Conservation (phyloP, 2,888 invertebrate species). For the Congeria kusceri region DNA sequence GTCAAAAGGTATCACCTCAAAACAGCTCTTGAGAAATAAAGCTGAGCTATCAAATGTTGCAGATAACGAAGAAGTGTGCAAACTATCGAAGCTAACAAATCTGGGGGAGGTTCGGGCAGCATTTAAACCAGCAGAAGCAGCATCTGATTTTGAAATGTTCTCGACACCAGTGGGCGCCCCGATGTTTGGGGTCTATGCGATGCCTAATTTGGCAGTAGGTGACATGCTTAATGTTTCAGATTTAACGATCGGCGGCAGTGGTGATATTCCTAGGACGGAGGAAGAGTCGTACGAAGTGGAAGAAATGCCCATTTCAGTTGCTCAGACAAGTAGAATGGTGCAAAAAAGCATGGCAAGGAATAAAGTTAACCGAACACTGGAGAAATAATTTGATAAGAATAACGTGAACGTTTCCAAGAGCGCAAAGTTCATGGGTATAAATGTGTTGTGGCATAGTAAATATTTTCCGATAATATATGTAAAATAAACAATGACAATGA, state of each 20-base stretch:
- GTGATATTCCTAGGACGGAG: too few relatives aligned
- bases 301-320: conserved; percentile 57
- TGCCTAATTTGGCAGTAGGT: too few relatives aligned
- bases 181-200: neutral
- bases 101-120: conserved; percentile 56
- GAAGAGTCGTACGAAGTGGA: conserved; percentile 57
- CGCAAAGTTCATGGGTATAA: too few relatives aligned
- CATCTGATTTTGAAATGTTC: neutral
- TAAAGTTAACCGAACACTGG: conserved; percentile 10
- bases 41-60: conserved; percentile 36
- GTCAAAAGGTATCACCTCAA: conserved; percentile 58
- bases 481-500: too few relatives aligned
- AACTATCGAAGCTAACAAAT: conserved; percentile 50
- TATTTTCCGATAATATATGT: too few relatives aligned
- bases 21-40: conserved; percentile 64
- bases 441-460: too few relatives aligned
- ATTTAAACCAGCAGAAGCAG: conserved; percentile 32
- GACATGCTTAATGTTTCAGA: too few relatives aligned
- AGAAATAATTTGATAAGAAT: too few relatives aligned
- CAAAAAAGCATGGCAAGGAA: conserved; percentile 66
- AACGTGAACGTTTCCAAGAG: too few relatives aligned
- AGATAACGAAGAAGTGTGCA: conserved; percentile 52
- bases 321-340: conserved; percentile 68
- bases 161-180: neutral
- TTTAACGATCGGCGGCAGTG: too few relatives aligned